These are phyloP conservation scores for Plutella xylostella DNA, from an alignment of 2,888 invertebrate species.

Conservation along the genomic window DNA sequence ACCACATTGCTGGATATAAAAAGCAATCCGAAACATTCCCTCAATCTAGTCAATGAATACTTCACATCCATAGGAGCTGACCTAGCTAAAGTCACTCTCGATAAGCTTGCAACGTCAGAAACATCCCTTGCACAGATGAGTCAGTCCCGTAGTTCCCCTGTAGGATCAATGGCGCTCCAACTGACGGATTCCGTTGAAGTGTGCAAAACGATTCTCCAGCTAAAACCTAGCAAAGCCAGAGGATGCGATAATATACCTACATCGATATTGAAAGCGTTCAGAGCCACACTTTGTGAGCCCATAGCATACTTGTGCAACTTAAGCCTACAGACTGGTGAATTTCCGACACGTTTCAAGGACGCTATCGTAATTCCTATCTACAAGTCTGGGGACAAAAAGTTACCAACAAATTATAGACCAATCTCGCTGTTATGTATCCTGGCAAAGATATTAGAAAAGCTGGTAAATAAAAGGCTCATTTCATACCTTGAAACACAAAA, in stretches of 20 bases:
- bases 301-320: neutral
- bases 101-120: neutral
- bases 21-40: neutral
- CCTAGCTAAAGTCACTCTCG: neutral
- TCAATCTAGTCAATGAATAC: neutral
- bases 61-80: neutral
- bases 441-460: constrained; percentile 1
- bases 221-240: neutral
- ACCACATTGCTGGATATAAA: neutral
- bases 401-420: constrained; percentile 1
- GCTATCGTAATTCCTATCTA: neutral
- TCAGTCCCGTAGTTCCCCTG: neutral
- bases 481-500: neutral
- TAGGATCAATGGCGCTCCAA: neutral
- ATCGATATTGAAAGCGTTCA: neutral
- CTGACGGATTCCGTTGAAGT: neutral
- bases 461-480: neutral
- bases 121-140: neutral
- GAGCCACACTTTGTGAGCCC: neutral
- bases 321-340: neutral
- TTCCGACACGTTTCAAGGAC: neutral
- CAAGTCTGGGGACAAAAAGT: neutral
- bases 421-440: neutral
- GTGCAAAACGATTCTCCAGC: neutral
- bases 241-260: neutral